phyloP scores from a whole-genome alignment of 1,140 invertebrate genomes.

The Aphelinus atriplicis region DNA sequence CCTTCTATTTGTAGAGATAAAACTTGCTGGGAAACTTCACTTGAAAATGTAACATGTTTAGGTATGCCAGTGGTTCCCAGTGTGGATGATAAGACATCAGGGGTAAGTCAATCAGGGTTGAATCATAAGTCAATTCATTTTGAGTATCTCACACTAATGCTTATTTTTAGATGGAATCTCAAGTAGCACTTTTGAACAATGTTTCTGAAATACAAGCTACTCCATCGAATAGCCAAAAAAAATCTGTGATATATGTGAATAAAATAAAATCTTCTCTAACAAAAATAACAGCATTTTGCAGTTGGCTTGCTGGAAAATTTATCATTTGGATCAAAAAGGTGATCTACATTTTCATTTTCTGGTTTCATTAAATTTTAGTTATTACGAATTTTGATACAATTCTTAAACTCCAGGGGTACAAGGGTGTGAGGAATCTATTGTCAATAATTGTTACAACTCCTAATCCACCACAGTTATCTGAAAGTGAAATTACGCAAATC shows the following conservation, averaged over 20 bases:
- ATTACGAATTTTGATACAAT: background rate
- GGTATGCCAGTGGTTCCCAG: slow-evolving; percentile 17
- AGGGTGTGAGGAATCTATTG: slow-evolving; percentile 14
- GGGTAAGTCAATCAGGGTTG: slow-evolving; percentile 2
- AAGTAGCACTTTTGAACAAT: slow-evolving; percentile 2
- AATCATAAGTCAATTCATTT: background rate
- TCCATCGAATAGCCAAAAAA: background rate
- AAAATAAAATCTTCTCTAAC: slow-evolving; percentile 25
- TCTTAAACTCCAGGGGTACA: slow-evolving; percentile 37
- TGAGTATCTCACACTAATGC: slow-evolving; percentile 25
- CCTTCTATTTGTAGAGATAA: background rate
- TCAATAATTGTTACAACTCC: slow-evolving; percentile 20
- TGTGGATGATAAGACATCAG: slow-evolving; percentile 4
- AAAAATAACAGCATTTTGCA: slow-evolving; percentile 41
- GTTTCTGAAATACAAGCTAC: slow-evolving; percentile 4
- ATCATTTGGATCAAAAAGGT: slow-evolving; percentile 42
- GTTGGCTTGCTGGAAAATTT: slow-evolving; percentile 47
- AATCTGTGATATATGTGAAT: slow-evolving; percentile 21
- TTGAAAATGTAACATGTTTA: slow-evolving; percentile 12
- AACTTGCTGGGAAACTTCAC: background rate
- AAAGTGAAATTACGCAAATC: slow-evolving; percentile 37
- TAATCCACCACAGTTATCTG: background rate
- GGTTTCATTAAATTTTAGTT: slow-evolving; percentile 4
- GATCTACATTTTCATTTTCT: slow-evolving; percentile 25
- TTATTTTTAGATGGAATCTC: slow-evolving; percentile 16